Percentiles rank a stretch among this genome's conserved stretches.
phyloP scores from a whole-genome alignment of 2,113 vertebrate genomes.

The Otolemur garnettii region DNA sequence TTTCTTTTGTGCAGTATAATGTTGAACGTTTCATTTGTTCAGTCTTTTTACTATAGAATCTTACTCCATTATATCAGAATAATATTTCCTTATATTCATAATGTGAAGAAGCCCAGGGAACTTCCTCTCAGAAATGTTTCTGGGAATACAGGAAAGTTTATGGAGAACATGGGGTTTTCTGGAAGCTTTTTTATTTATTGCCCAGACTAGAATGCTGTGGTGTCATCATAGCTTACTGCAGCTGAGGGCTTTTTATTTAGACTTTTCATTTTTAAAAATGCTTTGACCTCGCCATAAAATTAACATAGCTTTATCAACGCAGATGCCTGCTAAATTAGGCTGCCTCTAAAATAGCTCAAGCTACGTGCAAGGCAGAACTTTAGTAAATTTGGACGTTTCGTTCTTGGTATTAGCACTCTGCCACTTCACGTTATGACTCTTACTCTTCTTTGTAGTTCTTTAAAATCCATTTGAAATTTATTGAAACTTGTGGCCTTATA shows the following conservation, averaged over 20 bases:
- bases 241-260: constrained; percentile 45
- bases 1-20: neutral
- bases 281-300: constrained; percentile 17
- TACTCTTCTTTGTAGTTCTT: neutral
- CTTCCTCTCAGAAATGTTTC: constrained; percentile 13
- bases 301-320: constrained; percentile 47
- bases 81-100: neutral
- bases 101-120: neutral
- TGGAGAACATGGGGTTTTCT: constrained; percentile 3
- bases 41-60: neutral
- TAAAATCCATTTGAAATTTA: constrained; percentile 3
- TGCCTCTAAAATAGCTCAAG: constrained; percentile 28
- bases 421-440: neutral
- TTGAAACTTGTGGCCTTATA: neutral
- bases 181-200: neutral
- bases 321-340: constrained; percentile 44
- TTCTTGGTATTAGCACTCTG: neutral
- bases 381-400: neutral
- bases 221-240: too few species aligned
- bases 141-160: neutral
- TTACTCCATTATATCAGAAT: neutral
- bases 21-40: neutral
- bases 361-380: neutral
- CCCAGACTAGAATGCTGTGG: too few species aligned
- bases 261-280: constrained; percentile 57